Base-by-base conservation (phyloP, 2,797 vertebrate species). In the Peromyscus attwateri region DNA sequence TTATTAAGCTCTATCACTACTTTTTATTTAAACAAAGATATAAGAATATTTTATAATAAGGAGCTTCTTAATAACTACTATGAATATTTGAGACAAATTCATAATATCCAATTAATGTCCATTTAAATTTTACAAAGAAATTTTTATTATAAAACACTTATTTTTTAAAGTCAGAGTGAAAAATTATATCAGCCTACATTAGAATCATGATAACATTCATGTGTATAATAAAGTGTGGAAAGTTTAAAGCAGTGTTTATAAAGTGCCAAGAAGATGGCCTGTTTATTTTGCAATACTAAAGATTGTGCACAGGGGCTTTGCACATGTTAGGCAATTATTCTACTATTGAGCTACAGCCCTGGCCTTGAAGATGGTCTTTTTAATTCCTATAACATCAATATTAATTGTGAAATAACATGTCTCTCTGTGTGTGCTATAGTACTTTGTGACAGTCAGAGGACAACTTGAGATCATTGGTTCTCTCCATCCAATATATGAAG, bases 161-260 rank as follows among this genome's bases (percentile, higher is more conserved):
- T 37, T 84, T 90, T 96, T 64, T 8, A 29, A 95, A 90, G 19
- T 94, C 73, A 95, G 52, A 95, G 84, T 77, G 46, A 13, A 94
- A 94, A 87, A 46, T 75, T 64, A 77, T 11, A 81, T 60, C 29
- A 11, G 31, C 4, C 75, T 43, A 92, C 25, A 29, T 88, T 77
- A 87, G 3, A 75, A 68, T 88, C 77, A 80, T 68, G 8, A 79
- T 89, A 94, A 94, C 85, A 89, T 89, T 83, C 60, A 16, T 40
- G 3, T 37, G 23, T 55, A 55, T 88, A 91, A 55, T 79, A 87
- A 91, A 88, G 25, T 57, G 27, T 71, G 9, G 7, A 93, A 95
- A 93, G 70, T 83, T 83, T 85, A 93, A 96, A 95, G 66, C 17
- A 70, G 11, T 95, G 27, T 57, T 88, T 76, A 6, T 68, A 77